Evolutionary conservation across 2,888 invertebrate species (phyloP).

Genomic region (Criorhina ranunculi): DNA sequence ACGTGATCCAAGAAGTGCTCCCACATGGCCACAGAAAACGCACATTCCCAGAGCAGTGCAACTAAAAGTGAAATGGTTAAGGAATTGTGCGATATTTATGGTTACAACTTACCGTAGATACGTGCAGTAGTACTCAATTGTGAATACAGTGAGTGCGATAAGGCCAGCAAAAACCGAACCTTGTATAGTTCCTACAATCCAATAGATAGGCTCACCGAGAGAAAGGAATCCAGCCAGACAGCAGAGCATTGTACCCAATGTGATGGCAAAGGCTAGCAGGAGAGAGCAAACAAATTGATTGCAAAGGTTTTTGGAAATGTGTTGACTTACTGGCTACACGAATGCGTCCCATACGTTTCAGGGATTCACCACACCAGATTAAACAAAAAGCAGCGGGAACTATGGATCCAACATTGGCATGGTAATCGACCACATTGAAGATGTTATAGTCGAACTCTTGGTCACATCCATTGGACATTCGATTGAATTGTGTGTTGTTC

Average conservation of each 20-base stretch:
- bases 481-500: constrained; percentile 85
- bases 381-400: constrained; percentile 70
- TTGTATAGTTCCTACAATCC: constrained; percentile 78
- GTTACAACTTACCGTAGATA: constrained; percentile 67
- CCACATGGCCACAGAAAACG: constrained; percentile 73
- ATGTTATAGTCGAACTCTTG: constrained; percentile 82
- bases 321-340: constrained; percentile 76
- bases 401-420: constrained; percentile 75
- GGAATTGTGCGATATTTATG: too few species aligned
- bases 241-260: constrained; percentile 75
- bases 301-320: neutral
- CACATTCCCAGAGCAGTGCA: constrained; percentile 77
- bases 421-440: constrained; percentile 57
- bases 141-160: constrained; percentile 72
- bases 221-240: constrained; percentile 75
- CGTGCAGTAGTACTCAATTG: constrained; percentile 77
- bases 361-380: constrained; percentile 68
- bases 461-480: constrained; percentile 83
- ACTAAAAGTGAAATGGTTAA: constrained; percentile 44
- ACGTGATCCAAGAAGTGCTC: constrained; percentile 70
- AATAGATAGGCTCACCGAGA: constrained; percentile 73
- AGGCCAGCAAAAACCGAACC: constrained; percentile 76
- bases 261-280: constrained; percentile 68
- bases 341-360: constrained; percentile 76
- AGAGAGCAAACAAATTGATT: neutral